Evolutionary conservation across 2,888 invertebrate species (phyloP).

Genomic region (Endomychus coccineus): DNA sequence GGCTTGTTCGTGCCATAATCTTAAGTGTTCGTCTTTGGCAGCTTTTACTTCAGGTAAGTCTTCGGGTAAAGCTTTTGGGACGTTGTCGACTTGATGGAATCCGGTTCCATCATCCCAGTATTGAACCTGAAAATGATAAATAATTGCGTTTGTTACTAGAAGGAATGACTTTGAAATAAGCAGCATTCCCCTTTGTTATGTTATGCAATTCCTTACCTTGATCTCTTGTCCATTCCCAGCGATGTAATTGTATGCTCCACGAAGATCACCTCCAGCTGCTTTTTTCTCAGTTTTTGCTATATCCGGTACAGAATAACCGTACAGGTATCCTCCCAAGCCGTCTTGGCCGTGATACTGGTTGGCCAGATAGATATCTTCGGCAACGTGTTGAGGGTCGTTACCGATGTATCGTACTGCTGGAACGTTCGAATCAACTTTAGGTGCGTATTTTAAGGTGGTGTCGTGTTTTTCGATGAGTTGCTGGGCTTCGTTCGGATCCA

Average conservation of each 20-base stretch:
- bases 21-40: conserved; percentile 61
- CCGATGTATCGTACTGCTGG: conserved; percentile 42
- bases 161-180: no score
- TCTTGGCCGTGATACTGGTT: conserved; percentile 65
- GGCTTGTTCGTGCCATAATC: conserved; percentile 61
- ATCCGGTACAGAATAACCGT: conserved; percentile 66
- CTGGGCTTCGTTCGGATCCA: conserved; percentile 49
- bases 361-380: conserved; percentile 64
- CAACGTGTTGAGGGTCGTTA: conserved; percentile 54
- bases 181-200: no score
- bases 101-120: conserved; percentile 70
- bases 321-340: conserved; percentile 57
- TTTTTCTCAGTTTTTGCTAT: conserved; percentile 68
- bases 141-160: no score
- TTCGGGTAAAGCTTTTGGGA: conserved; percentile 56
- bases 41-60: conserved; percentile 64
- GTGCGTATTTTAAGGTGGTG: conserved; percentile 44
- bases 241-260: conserved; percentile 65
- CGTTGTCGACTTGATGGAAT: conserved; percentile 72
- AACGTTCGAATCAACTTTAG: conserved; percentile 49
- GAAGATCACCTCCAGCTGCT: conserved; percentile 59
- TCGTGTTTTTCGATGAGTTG: conserved; percentile 46
- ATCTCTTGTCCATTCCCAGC: conserved; percentile 53
- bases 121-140: conserved; percentile 46
- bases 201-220: conserved; percentile 43